Evolutionary conservation across 2,888 invertebrate species (phyloP), one percentile per base, ranked within the genome.

Genomic region (Tanypteryx hageni): DNA sequence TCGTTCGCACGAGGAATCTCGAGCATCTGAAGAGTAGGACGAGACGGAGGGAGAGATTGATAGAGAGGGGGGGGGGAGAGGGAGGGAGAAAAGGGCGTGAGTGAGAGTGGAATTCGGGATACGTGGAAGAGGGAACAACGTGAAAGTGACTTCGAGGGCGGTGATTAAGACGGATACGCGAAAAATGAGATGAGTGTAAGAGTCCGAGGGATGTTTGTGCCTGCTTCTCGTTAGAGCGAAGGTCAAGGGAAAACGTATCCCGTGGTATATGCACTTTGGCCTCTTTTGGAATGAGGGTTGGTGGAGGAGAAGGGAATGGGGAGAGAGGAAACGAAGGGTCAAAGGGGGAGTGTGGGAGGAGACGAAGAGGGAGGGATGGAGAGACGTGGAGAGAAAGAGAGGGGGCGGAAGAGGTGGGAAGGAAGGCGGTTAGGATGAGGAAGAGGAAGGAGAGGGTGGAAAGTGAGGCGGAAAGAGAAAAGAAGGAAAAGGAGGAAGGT

Each of bases 201-300:
- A 44, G 44, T 44, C 44, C 22, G 11, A 27, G 11, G 76, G 76
- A 27, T 27, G 11, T 27, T 76, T 76, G 27, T 76, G 76, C 76
- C 11, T 4, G 11, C 27, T 2, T 76, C 22, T 76, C 22, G 22
- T 27, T 11, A 4, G 76, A 27, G 22, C 11, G 22, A 22, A 76
- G 76, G 68, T 68, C 68, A 18, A 68, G 68, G 68, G 68, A 68
- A 68, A 18, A 8, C 16, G 14, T 18, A 13, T 27, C 76, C 27
- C 76, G 76, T 27, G 76, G 76, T 76, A 27, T 11, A 76, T 76
- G 76, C 76, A 27, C 76, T 76, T 76, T 76, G 76, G 22, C 76
- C 76, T 27, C 27, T 27, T 11, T n/a, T 10, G 64, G 18, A 27
- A 11, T 22, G 68, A 22, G 18, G 27, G 76, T n/a, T 22, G 27